A percentile compares a stretch with the other conserved stretches of the same genome.
Conservation (phyloP, 2,797 vertebrate species). For the Liasis olivaceus region DNA sequence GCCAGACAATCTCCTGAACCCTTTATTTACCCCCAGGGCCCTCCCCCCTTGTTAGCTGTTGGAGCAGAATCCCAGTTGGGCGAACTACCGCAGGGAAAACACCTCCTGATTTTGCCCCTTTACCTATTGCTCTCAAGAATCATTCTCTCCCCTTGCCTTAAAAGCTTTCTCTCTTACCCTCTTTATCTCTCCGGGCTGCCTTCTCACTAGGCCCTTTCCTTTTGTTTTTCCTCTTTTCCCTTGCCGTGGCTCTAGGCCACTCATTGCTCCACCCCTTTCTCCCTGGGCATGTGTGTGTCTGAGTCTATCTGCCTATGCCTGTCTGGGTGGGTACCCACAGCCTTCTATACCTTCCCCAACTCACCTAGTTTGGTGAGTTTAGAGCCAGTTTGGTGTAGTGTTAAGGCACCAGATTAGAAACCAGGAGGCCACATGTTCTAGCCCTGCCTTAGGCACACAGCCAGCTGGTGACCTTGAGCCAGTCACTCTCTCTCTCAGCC, state of each 20-base stretch:
- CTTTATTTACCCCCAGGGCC: neutral
- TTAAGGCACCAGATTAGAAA: no score
- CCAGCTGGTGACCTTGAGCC: no score
- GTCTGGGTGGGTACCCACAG: neutral
- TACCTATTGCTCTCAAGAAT: neutral
- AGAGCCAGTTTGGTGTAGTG: no score
- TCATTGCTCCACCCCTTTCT: neutral
- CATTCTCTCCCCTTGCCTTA: neutral
- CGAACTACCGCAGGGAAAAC: neutral
- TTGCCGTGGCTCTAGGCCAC: neutral
- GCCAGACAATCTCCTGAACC: neutral
- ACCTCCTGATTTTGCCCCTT: neutral
- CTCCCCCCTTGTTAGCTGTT: neutral
- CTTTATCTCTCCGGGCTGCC: neutral
- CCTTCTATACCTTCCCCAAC: neutral
- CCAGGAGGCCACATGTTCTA: no score
- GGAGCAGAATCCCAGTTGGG: neutral
- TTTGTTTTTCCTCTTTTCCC: neutral
- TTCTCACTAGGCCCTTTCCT: neutral
- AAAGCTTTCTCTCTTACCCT: neutral
- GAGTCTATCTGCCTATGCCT: neutral
- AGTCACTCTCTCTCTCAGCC: no score
- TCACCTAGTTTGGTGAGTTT: neutral
- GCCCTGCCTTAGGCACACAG: no score
- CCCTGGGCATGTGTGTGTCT: neutral